phyloP scores from a whole-genome alignment of 2,888 invertebrate species.

The Eristalis tenax region DNA sequence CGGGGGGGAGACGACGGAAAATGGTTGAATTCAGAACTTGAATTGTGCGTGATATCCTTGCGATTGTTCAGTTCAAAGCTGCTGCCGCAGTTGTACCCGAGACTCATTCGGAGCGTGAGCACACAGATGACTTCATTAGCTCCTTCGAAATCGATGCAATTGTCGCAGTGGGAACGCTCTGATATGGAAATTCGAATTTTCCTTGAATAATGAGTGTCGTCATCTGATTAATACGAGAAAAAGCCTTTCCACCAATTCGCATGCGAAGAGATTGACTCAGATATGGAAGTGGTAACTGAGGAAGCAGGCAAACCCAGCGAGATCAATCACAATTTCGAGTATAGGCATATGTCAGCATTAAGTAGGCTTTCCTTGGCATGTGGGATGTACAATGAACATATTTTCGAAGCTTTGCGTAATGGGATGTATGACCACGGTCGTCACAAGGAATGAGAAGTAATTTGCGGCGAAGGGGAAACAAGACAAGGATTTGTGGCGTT shows the following conservation, averaged over 20 bases:
- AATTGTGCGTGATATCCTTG: slow-evolving; percentile 16
- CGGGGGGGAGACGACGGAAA: neutral
- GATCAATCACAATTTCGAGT: neutral
- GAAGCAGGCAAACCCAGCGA: neutral
- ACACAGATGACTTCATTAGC: neutral
- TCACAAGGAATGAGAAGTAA: no score
- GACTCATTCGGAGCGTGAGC: neutral
- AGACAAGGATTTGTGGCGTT: no score
- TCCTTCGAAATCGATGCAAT: neutral
- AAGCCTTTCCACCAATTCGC: neutral
- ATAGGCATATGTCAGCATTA: neutral
- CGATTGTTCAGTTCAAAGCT: slow-evolving; percentile 13
- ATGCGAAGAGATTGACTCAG: neutral
- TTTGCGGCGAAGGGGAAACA: no score
- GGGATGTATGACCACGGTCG: neutral
- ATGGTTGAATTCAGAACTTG: neutral
- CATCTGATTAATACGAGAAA: neutral
- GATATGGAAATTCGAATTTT: neutral
- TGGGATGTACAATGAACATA: neutral
- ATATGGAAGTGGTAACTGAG: no score
- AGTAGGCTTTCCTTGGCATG: neutral
- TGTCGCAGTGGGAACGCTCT: neutral
- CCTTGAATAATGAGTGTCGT: neutral
- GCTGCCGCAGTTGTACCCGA: neutral
- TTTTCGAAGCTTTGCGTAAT: neutral